Base-by-base conservation (phyloP, 1,140 invertebrate species). In the Cecropterus lyciades region DNA sequence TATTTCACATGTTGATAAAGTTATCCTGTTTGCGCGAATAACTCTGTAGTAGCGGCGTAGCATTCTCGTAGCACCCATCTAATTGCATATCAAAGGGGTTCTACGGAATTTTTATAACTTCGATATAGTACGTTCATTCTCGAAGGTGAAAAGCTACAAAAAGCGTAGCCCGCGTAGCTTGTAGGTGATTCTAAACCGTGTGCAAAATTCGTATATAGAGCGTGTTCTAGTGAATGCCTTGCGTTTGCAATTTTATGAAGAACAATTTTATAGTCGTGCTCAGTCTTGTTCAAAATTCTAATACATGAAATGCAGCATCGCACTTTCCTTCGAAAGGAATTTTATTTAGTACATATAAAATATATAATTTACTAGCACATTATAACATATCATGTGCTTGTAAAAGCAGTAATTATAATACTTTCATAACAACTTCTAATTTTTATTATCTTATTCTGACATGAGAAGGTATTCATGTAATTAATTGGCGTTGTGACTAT, bases 131-230 rank as follows among this genome's bases (percentile, higher is more conserved):
- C 11, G 11, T 37, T n/a, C 11, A 11, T 37, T 11, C 11, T 2
- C 11, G 9, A 11, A 37, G 33, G 33, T 37, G 27, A 37, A n/a
- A n/a, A 37, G 33, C 33, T 37, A 37, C 9, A 48, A 10, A 48
- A 48, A n/a, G 4, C 16, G 46, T 48, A 48, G 46, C 16, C 24
- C 16, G 20, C 46, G 46, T 48, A 48, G 46, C 16, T 48, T 14
- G 49, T 52, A 52, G 49, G 24, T 10, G 49, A 52, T 52, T 52
- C 24, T 30, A 52, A 52, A 59, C 45, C 13, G 43, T 46, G 24
- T 46, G 43, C 14, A 46, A 46, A 59, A 59, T 33, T 59, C 56
- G 27, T 42, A 59, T 59, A 45, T 46, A 30, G n/a, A 33, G n/a
- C 17, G 24, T 15, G 24, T 59, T 59, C 14, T 46, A 43, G 24